Conservation (phyloP, 2,797 vertebrate genomes). For the Rachycentron canadum region DNA sequence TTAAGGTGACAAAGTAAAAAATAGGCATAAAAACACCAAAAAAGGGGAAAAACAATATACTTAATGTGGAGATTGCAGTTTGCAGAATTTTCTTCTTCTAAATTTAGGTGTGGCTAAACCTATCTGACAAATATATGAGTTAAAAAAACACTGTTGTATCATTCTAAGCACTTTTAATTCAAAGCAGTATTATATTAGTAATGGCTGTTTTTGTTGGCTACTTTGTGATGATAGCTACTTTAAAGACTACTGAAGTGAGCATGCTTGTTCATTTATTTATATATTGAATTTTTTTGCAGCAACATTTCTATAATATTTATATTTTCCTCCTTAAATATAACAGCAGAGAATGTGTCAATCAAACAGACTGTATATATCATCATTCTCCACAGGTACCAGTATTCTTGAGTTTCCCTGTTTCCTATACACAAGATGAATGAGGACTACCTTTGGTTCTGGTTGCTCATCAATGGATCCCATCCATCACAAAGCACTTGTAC, state of each 20-base stretch:
- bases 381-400: background rate
- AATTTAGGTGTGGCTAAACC: background rate
- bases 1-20: background rate
- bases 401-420: constrained; percentile 14
- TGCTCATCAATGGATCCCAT: constrained; percentile 29
- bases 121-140: background rate
- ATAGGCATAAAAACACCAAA: background rate
- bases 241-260: too few species aligned
- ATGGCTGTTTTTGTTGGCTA: background rate
- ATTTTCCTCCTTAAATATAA: background rate
- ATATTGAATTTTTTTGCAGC: background rate
- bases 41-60: background rate
- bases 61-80: background rate
- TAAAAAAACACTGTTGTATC: background rate
- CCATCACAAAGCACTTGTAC: constrained; percentile 39
- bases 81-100: background rate
- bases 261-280: too few species aligned
- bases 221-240: background rate
- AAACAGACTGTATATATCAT: background rate
- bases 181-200: too few species aligned
- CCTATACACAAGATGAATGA: background rate
- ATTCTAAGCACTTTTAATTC: background rate
- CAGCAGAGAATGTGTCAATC: background rate
- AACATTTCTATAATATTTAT: background rate
- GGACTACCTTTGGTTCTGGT: constrained; percentile 19